Evolutionary conservation across 2,113 vertebrate species (phyloP), one percentile per base, ranked within the genome.

Genomic region (Girardinichthys multiradiatus): DNA sequence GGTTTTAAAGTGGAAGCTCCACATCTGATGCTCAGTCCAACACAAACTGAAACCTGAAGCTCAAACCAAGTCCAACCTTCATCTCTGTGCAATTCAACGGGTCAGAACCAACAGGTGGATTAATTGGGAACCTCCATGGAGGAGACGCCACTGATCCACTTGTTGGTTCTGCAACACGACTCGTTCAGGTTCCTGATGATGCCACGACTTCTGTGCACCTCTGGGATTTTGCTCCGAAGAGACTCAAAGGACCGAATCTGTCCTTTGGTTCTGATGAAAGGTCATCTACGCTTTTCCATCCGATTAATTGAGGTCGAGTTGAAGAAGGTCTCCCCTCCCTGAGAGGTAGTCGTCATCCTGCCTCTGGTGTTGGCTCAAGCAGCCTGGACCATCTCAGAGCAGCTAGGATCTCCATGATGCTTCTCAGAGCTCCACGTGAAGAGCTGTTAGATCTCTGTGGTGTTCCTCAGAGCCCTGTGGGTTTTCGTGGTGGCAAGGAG

Each of bases 1-100:
- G 7, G 84, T 84, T n/a, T n/a, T n/a, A n/a, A n/a, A 74, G 70
- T 66, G 87, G 86, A 86, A 85, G 84, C 81, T 76, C 77, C 77
- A 67, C 35, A 19, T 17, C 74, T 26, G 39, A 2, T 28, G 30
- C 27, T 39, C n/a, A 0, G n/a, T 35, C 57, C 35, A 9, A 26
- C n/a, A n/a, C n/a, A n/a, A n/a, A n/a, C n/a, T n/a, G n/a, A n/a
- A 33, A 24, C 54, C 9, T 9, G 19, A 29, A 37, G 30, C 39
- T 27, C 35, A 1, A 48, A 45, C 24, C 27, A 33, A 39, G 68
- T n/a, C n/a, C 21, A 66, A 72, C 31, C 33, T 1, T 21, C 66
- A 12, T 58, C 4, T 28, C 77, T 68, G 86, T 76, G 81, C 64
- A 71, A 42, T 42, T 76, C 67, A 30, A 11, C 0, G 33, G 1